These are phyloP conservation scores for Pyrgus malvae DNA, from an alignment of 2,888 invertebrate species.

Conservation along the genomic window DNA sequence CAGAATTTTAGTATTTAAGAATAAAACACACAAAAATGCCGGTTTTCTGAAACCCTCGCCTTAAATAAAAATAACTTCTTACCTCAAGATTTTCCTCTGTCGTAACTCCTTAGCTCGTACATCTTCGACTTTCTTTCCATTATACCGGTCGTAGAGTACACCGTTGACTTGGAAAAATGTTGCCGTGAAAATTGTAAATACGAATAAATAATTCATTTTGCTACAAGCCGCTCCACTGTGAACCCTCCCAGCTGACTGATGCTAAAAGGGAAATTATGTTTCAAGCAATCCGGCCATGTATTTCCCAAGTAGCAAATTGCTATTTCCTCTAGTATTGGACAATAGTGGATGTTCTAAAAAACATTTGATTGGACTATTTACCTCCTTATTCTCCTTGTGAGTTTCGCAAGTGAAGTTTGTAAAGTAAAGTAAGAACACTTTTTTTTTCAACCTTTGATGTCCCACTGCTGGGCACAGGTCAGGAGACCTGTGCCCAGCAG, in stretches of 20 bases:
- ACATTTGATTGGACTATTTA: conserved; percentile 7
- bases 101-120: conserved; percentile 42
- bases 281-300: conserved; percentile 19
- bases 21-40: no score
- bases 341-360: conserved; percentile 17
- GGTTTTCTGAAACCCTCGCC: not conserved
- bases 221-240: conserved; percentile 18
- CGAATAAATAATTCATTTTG: conserved; percentile 46
- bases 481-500: no score
- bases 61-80: conserved; percentile 35
- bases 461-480: no score
- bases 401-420: no score
- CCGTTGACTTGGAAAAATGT: conserved; percentile 42
- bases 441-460: no score
- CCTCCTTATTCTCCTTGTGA: not conserved
- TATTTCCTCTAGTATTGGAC: conserved; percentile 21
- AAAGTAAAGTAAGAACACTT: no score
- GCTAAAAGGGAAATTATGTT: conserved; percentile 28
- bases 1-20: no score
- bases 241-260: conserved; percentile 20
- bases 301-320: conserved; percentile 21
- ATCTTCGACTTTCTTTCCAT: conserved; percentile 52
- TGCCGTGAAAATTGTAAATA: conserved; percentile 44
- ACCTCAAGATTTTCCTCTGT: conserved; percentile 48
- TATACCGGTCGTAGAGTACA: conserved; percentile 51